Evolutionary conservation across 2,113 vertebrate genomes (phyloP).

Genomic region (Rhea pennata): DNA sequence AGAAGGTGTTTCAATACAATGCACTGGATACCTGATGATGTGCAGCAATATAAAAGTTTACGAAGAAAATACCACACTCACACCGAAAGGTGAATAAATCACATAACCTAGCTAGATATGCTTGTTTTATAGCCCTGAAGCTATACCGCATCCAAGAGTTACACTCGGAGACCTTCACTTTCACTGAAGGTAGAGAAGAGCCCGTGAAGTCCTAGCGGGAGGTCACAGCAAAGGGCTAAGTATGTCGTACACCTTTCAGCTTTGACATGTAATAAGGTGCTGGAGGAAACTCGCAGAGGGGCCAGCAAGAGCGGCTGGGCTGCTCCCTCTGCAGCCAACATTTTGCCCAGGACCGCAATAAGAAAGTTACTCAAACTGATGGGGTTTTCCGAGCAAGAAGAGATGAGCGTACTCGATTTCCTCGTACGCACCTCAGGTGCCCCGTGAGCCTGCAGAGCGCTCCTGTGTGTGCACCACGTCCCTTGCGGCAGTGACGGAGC

Average conservation of each 20-base stretch:
- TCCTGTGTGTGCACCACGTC: neutral
- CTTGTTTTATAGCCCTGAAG: neutral
- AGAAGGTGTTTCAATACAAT: neutral
- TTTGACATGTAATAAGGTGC: neutral
- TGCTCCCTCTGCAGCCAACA: neutral
- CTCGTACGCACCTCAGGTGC: neutral
- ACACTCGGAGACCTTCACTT: neutral
- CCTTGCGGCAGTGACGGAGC: neutral
- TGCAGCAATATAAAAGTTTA: neutral
- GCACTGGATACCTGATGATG: too few species aligned
- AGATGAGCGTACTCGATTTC: neutral
- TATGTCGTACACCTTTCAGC: constrained; percentile 32
- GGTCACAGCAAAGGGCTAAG: constrained; percentile 5
- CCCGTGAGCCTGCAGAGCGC: too few species aligned
- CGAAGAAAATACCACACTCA: neutral
- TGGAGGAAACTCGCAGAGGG: constrained; percentile 30
- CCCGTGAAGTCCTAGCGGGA: neutral
- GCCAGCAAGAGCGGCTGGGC: neutral
- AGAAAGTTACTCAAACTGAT: neutral
- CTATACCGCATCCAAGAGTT: neutral
- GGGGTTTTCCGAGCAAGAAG: neutral
- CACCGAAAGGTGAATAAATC: neutral
- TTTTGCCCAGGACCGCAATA: neutral
- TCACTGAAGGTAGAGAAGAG: neutral
- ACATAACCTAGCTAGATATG: too few species aligned